Evolutionary conservation across 2,888 invertebrate genomes (phyloP).

Genomic region (Antheraea yamamai): DNA sequence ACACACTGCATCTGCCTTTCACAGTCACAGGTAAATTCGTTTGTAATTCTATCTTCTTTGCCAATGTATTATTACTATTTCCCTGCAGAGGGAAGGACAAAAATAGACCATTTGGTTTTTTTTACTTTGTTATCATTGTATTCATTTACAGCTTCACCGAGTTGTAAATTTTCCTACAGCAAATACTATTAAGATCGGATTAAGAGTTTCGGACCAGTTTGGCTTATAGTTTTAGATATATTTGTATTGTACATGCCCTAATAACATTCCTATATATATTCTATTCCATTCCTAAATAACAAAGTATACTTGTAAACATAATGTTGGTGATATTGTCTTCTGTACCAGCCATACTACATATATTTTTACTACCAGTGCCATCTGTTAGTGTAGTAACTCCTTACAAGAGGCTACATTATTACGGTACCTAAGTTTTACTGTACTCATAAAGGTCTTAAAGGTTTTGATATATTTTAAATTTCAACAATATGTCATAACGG

Average conservation of each 20-base stretch:
- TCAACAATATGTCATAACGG: too few species aligned
- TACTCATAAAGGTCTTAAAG: too few species aligned
- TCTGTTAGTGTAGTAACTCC: not conserved
- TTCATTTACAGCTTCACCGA: not conserved
- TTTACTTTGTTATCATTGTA: not conserved
- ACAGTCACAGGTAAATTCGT: constrained; percentile 88
- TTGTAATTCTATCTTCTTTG: not conserved
- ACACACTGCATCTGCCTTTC: constrained; percentile 93
- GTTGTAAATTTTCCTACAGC: not conserved
- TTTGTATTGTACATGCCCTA: not conserved
- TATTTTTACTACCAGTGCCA: not conserved
- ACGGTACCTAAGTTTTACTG: too few species aligned
- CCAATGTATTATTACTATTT: not conserved
- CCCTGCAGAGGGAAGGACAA: not conserved
- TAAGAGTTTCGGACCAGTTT: not conserved
- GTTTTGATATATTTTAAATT: too few species aligned
- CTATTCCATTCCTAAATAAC: too few species aligned
- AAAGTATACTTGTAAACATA: not conserved
- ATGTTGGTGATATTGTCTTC: not conserved
- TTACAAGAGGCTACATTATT: too few species aligned
- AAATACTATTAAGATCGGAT: not conserved
- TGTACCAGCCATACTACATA: not conserved
- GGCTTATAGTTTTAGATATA: not conserved
- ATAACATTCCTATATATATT: too few species aligned
- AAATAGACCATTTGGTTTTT: not conserved